phyloP scores from a whole-genome alignment of 2,797 vertebrate species.

The Eulemur rubriventer region DNA sequence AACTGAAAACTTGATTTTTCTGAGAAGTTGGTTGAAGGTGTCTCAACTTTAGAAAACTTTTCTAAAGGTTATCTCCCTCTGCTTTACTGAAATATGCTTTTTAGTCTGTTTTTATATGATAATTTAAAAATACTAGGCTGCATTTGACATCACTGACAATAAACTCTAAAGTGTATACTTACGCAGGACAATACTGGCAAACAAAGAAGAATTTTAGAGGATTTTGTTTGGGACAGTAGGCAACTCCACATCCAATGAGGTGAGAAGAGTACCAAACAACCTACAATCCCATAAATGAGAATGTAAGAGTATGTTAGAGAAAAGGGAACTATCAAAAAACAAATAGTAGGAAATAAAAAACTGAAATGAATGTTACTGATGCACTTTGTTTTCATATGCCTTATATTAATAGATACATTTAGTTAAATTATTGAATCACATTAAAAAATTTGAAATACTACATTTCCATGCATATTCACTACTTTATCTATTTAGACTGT shows the following conservation, averaged over 20 bases:
- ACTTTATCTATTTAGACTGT: neutral
- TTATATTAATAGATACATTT: neutral
- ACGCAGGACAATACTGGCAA: constrained; percentile 90
- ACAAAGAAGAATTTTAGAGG: constrained; percentile 71
- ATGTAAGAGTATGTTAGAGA: accelerated
- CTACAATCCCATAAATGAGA: constrained; percentile 54
- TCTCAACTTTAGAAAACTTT: neutral
- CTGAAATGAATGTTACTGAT: neutral
- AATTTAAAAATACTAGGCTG: neutral
- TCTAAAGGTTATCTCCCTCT: neutral
- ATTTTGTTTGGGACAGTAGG: constrained; percentile 40
- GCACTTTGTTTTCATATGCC: neutral
- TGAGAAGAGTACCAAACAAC: constrained; percentile 75
- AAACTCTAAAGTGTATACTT: constrained; percentile 65
- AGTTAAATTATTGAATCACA: neutral
- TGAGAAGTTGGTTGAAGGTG: neutral
- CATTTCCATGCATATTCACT: neutral
- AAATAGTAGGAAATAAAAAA: neutral
- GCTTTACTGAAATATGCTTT: neutral
- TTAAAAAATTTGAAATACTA: neutral
- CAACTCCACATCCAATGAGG: constrained; percentile 59
- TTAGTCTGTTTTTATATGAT: neutral
- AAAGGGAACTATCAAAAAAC: neutral
- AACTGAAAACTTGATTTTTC: neutral
- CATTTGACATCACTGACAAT: neutral